Percentiles rank a stretch among this genome's conserved stretches.
Conservation (phyloP, 2,113 vertebrate species). For the Romanogobio albipinnatus region DNA sequence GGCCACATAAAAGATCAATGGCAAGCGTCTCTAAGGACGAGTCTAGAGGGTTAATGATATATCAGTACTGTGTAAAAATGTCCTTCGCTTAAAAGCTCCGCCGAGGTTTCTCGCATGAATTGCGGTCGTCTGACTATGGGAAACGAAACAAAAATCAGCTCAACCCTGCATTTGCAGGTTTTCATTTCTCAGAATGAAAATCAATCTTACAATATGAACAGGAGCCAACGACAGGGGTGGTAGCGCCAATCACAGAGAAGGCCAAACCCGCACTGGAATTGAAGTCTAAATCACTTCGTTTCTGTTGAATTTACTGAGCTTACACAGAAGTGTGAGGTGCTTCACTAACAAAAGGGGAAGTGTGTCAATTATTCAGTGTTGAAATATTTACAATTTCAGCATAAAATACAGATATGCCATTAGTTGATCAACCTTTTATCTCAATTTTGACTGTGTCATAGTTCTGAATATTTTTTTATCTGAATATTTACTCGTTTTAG, state of each 20-base stretch:
- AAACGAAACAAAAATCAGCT: constrained; percentile 46
- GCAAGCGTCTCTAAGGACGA: constrained; percentile 19
- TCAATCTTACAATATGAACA: constrained; percentile 41
- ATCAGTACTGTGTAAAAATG: constrained; percentile 46
- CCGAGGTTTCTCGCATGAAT: constrained; percentile 20
- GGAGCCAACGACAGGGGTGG: constrained; percentile 49
- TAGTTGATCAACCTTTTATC: background rate
- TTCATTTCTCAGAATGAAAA: constrained; percentile 46
- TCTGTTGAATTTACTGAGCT: constrained; percentile 27
- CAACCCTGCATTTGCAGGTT: constrained; percentile 39
- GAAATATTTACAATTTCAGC: background rate
- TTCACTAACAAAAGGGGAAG: constrained; percentile 6
- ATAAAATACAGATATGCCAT: background rate
- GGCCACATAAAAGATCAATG: constrained; percentile 47
- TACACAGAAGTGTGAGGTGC: background rate
- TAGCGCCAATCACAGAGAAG: constrained; percentile 42
- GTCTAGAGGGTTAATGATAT: constrained; percentile 42
- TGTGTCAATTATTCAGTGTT: background rate
- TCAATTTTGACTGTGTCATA: background rate
- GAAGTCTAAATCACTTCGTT: constrained; percentile 32
- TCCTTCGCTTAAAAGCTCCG: constrained; percentile 35
- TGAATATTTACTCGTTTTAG: too few species aligned
- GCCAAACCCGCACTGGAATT: constrained; percentile 46
- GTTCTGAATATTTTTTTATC: too few species aligned
- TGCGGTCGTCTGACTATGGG: constrained; percentile 21